A percentile compares a stretch with the other conserved stretches of the same genome.
phyloP scores from a whole-genome alignment of 1,140 invertebrate species.

The Trachelipus rathkii region DNA sequence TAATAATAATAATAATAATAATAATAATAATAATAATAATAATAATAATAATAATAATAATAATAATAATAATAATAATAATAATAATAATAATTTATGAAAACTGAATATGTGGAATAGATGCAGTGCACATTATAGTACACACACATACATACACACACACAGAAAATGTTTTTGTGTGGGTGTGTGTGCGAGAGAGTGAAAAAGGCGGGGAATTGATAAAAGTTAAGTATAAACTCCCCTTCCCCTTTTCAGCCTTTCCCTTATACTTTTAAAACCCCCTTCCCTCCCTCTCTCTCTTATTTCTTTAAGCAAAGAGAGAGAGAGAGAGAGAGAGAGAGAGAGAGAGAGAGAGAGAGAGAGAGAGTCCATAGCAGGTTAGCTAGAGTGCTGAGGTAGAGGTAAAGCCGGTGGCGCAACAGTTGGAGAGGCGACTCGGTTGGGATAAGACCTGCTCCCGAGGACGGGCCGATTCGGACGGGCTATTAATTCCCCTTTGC shows the following conservation, averaged over 20 bases:
- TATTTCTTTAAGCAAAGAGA: not conserved
- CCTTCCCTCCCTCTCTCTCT: too few species aligned
- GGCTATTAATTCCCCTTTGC: not conserved
- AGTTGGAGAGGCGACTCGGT: not conserved
- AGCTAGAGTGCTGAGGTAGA: not conserved
- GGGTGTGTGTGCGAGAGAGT: not conserved
- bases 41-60: conserved; percentile 10
- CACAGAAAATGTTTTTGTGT: not conserved
- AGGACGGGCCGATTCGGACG: not conserved
- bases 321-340: not conserved
- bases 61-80: not conserved
- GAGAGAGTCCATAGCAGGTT: not conserved
- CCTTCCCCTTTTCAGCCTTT: too few species aligned
- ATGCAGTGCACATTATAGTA: too few species aligned
- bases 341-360: not conserved
- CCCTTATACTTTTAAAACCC: too few species aligned
- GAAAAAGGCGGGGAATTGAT: not conserved
- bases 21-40: not conserved
- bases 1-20: too few species aligned
- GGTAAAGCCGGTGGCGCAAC: not conserved
- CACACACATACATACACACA: too few species aligned
- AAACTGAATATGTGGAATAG: too few species aligned
- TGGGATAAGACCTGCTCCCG: not conserved
- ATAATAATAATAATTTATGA: not conserved
- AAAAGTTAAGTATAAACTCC: too few species aligned